phyloP scores from a whole-genome alignment of 2,888 invertebrate genomes.

The Xestobium rufovillosum region DNA sequence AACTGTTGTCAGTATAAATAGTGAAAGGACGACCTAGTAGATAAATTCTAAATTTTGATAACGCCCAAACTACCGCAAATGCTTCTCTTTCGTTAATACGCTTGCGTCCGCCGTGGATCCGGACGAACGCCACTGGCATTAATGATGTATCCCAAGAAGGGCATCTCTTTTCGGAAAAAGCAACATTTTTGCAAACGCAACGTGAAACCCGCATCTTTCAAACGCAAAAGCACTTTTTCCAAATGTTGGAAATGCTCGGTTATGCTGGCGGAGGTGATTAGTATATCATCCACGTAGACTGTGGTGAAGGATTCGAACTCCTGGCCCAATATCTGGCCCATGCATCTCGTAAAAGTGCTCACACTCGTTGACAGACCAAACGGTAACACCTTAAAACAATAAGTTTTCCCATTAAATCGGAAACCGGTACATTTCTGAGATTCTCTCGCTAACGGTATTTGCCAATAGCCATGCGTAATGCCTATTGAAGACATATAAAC shows the following conservation, averaged over 20 bases:
- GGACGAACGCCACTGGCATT: conserved; percentile 18
- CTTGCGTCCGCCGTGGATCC: conserved; percentile 19
- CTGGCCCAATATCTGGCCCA: conserved; percentile 17
- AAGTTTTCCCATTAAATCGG: conserved; percentile 19
- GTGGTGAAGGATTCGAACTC: conserved; percentile 16
- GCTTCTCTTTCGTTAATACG: conserved; percentile 28
- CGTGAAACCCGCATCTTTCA: conserved; percentile 19
- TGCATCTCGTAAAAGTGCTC: conserved; percentile 17
- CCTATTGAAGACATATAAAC: conserved; percentile 21
- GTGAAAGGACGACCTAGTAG: conserved; percentile 21
- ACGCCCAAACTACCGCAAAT: conserved; percentile 23
- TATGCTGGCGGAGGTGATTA: conserved; percentile 19
- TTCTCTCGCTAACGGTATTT: conserved; percentile 18
- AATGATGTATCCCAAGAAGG: conserved; percentile 24
- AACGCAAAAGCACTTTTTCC: conserved; percentile 12
- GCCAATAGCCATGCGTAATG: conserved; percentile 26
- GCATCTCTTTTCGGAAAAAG: conserved; percentile 18
- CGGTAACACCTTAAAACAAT: conserved; percentile 20
- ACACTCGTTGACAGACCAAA: conserved; percentile 19
- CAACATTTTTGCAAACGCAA: conserved; percentile 21
- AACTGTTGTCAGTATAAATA: conserved; percentile 27
- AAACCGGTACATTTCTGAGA: conserved; percentile 24
- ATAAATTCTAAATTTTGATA: conserved; percentile 27
- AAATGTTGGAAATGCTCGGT: conserved; percentile 19
- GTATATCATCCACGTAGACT: conserved; percentile 19